A percentile compares a stretch with the other conserved stretches of the same genome.
Conservation (phyloP, 2,113 vertebrate genomes). For the Columbina picui region DNA sequence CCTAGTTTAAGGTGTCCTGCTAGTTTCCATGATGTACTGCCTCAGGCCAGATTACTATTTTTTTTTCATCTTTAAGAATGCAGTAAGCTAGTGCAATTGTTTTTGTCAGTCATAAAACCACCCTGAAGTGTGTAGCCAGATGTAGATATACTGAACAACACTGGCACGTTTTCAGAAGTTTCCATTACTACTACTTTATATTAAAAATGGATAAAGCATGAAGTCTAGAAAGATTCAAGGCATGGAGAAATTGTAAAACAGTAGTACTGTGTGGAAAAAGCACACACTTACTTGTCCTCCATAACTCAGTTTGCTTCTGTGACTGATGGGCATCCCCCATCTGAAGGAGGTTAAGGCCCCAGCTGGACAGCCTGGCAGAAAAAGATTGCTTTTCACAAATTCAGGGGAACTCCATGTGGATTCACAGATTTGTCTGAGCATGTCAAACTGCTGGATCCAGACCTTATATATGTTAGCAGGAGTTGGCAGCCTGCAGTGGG, state of each 20-base stretch:
- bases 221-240: background rate
- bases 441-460: slow-evolving; percentile 26
- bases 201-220: background rate
- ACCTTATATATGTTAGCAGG: slow-evolving; percentile 14
- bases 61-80: background rate
- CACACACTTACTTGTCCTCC: background rate
- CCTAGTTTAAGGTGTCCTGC: background rate
- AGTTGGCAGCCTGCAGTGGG: slow-evolving; percentile 8
- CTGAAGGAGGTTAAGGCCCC: background rate
- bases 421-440: slow-evolving; percentile 33
- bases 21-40: background rate
- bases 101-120: background rate
- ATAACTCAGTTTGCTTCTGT: background rate
- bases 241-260: background rate
- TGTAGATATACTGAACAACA: background rate
- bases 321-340: background rate
- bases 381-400: slow-evolving; percentile 6
- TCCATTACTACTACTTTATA: background rate
- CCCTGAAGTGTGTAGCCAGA: background rate
- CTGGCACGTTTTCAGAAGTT: background rate
- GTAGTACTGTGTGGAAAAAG: background rate
- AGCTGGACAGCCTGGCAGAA: background rate
- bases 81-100: background rate
- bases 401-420: background rate
- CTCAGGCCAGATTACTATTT: background rate